Conservation (phyloP, 2,113 vertebrate species). For the Columbina picui region DNA sequence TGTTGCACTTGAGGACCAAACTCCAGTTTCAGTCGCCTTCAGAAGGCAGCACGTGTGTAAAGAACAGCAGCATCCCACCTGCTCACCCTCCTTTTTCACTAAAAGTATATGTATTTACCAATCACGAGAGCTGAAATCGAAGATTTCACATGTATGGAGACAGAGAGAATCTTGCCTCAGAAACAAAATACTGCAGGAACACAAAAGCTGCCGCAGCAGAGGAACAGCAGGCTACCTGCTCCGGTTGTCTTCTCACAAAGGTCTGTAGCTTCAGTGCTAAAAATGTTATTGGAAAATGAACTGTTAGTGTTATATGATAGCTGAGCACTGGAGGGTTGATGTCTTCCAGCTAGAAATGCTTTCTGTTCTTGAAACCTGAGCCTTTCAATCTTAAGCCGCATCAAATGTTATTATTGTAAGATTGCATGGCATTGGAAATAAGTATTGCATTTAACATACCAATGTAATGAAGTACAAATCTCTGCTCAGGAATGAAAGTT, state of each 20-base stretch:
- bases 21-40: neutral
- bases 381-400: neutral
- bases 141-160: neutral
- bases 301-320: neutral
- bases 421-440: neutral
- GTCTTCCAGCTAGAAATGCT: neutral
- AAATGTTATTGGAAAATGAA: neutral
- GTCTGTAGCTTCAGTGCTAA: accelerated
- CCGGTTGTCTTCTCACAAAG: neutral
- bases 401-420: neutral
- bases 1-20: neutral
- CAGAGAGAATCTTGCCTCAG: neutral
- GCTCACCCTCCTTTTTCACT: neutral
- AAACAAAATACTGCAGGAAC: neutral
- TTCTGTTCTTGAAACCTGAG: neutral
- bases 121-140: neutral
- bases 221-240: accelerated
- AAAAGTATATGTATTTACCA: neutral
- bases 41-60: neutral
- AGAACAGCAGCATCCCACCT: neutral
- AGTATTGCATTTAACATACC: neutral
- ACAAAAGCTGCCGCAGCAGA: neutral
- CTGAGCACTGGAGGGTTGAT: neutral
- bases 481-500: neutral
- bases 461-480: neutral